phyloP scores from a whole-genome alignment of 2,113 vertebrate species.

The Pluvialis apricaria region DNA sequence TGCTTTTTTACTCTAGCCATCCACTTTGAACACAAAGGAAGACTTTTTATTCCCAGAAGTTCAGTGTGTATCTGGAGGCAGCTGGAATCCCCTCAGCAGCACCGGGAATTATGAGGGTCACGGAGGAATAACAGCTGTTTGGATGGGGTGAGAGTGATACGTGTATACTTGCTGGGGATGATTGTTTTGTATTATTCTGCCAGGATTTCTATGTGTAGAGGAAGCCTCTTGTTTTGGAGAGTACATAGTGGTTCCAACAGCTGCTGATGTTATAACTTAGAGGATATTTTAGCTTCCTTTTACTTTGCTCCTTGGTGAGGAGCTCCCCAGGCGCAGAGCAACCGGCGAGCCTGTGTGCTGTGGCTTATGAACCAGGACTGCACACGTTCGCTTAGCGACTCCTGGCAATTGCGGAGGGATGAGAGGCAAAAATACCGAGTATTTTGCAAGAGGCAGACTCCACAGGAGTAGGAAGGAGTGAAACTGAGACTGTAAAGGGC shows the following conservation, averaged over 20 bases:
- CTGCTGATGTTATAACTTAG: neutral
- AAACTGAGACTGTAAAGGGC: neutral
- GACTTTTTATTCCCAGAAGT: neutral
- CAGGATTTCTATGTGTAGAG: neutral
- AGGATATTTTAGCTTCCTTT: neutral
- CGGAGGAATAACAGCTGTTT: fast-evolving
- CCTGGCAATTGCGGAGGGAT: fast-evolving
- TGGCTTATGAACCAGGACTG: neutral
- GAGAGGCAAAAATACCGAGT: neutral
- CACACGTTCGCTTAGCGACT: fast-evolving
- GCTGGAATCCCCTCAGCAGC: neutral
- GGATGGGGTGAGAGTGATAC: neutral
- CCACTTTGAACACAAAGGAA: neutral
- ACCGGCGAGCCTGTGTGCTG: fast-evolving
- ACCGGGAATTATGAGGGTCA: fast-evolving
- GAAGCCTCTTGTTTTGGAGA: neutral
- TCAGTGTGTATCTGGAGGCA: neutral
- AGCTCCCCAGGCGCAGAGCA: fast-evolving
- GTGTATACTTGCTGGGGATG: neutral
- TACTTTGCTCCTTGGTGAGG: neutral
- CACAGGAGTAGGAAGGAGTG: neutral
- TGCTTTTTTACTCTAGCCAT: neutral
- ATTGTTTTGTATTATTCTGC: neutral
- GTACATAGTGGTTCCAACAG: neutral
- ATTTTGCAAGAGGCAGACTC: neutral